These are phyloP conservation scores for Pangasianodon gigas DNA, from an alignment of 2,113 vertebrate species.

Conservation along the genomic window DNA sequence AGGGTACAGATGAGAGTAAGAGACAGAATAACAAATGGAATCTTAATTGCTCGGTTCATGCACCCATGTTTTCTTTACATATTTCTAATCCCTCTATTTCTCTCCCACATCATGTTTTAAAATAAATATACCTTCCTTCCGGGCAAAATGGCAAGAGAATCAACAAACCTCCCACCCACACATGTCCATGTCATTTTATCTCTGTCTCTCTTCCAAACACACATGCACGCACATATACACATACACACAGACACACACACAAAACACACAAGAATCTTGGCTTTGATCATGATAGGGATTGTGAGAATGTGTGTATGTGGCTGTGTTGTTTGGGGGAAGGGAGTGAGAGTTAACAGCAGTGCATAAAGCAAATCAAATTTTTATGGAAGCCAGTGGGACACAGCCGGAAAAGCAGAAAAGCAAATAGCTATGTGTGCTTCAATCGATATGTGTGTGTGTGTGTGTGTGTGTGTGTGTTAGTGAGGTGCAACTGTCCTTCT, in stretches of 20 bases:
- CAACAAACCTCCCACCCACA: constrained; percentile 48
- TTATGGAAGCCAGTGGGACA: constrained; percentile 50
- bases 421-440: constrained; percentile 32
- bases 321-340: constrained; percentile 24
- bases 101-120: constrained; percentile 54
- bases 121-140: constrained; percentile 52
- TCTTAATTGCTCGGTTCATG: background rate
- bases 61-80: constrained; percentile 3
- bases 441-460: constrained; percentile 26
- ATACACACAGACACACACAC: background rate
- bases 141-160: constrained; percentile 51
- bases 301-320: constrained; percentile 16
- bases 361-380: constrained; percentile 49
- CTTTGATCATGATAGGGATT: constrained; percentile 24
- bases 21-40: background rate
- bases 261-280: constrained; percentile 7
- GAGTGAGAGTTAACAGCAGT: constrained; percentile 40
- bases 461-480: background rate
- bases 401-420: constrained; percentile 31
- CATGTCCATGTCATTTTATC: constrained; percentile 41
- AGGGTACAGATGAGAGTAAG: background rate
- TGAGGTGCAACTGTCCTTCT: constrained; percentile 8
- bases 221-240: constrained; percentile 40
- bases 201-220: constrained; percentile 27
- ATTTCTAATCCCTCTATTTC: constrained; percentile 33